Conservation (phyloP, 2,888 invertebrate genomes). For the Hipparchia semele region DNA sequence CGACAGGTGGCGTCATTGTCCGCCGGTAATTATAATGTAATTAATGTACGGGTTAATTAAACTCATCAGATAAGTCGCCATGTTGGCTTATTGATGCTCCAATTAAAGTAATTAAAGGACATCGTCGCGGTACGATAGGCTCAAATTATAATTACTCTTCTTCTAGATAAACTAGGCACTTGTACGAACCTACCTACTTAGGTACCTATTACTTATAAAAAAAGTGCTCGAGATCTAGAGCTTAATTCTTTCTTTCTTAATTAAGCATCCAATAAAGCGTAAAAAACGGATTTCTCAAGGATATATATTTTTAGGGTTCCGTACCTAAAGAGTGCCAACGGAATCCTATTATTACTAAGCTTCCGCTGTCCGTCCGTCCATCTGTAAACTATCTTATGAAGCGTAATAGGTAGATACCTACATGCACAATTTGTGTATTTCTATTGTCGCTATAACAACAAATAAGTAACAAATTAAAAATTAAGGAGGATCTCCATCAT, state of each 20-base stretch:
- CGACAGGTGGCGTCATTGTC: slow-evolving; percentile 75
- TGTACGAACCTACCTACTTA: neutral
- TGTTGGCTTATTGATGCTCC: slow-evolving; percentile 67
- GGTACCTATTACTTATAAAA: neutral
- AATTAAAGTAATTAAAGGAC: slow-evolving; percentile 69
- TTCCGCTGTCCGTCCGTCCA: too few species aligned
- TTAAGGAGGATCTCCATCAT: too few species aligned
- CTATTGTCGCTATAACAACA: too few species aligned
- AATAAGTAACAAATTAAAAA: too few species aligned
- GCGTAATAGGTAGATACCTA: too few species aligned
- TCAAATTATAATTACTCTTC: slow-evolving; percentile 44
- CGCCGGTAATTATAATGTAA: slow-evolving; percentile 75
- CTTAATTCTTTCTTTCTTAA: neutral
- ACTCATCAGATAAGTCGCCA: slow-evolving; percentile 67
- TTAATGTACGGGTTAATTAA: slow-evolving; percentile 75
- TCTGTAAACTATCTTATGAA: too few species aligned
- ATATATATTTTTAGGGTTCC: too few species aligned
- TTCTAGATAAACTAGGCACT: neutral
- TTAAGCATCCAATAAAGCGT: neutral
- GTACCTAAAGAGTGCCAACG: too few species aligned
- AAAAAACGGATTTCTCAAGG: neutral
- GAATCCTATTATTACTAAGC: too few species aligned
- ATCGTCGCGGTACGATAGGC: slow-evolving; percentile 42
- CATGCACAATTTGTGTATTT: too few species aligned
- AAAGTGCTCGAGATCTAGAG: neutral